Conservation (phyloP, 2,888 invertebrate species). For the Drosophila histrio region DNA sequence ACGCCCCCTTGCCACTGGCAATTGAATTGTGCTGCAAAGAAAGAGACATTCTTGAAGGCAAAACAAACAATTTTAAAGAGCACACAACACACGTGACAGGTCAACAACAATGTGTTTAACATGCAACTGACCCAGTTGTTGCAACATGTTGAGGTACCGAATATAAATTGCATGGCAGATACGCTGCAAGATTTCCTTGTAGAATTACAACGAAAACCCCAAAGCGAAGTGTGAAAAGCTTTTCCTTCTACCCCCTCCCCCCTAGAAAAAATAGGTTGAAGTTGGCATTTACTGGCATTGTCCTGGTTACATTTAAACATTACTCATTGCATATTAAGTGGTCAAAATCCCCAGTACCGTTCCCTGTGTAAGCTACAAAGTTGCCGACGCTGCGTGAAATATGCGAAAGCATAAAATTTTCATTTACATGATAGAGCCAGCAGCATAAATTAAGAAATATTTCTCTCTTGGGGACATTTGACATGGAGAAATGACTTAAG, state of each 20-base stretch:
- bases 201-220: constrained; percentile 33
- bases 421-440: constrained; percentile 37
- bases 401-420: constrained; percentile 63
- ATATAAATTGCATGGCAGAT: constrained; percentile 72
- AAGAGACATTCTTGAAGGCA: constrained; percentile 3
- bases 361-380: constrained; percentile 43
- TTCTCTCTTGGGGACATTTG: constrained; percentile 62
- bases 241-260: neutral
- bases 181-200: constrained; percentile 47
- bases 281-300: constrained; percentile 49
- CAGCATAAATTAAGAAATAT: constrained; percentile 74
- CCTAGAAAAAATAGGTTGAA: neutral
- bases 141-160: constrained; percentile 54
- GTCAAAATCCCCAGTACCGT: constrained; percentile 53
- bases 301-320: constrained; percentile 79
- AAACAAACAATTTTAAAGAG: constrained; percentile 37
- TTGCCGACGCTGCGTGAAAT: constrained; percentile 52
- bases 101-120: constrained; percentile 12
- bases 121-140: constrained; percentile 21
- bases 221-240: constrained; percentile 17
- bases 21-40: constrained; percentile 30
- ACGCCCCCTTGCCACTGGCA: constrained; percentile 28
- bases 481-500: constrained; percentile 58
- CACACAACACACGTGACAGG: constrained; percentile 21
- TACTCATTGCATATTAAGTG: constrained; percentile 78